These are phyloP conservation scores for Sesamia nonagrioides DNA, from an alignment of 1,140 invertebrate genomes.

Conservation along the genomic window DNA sequence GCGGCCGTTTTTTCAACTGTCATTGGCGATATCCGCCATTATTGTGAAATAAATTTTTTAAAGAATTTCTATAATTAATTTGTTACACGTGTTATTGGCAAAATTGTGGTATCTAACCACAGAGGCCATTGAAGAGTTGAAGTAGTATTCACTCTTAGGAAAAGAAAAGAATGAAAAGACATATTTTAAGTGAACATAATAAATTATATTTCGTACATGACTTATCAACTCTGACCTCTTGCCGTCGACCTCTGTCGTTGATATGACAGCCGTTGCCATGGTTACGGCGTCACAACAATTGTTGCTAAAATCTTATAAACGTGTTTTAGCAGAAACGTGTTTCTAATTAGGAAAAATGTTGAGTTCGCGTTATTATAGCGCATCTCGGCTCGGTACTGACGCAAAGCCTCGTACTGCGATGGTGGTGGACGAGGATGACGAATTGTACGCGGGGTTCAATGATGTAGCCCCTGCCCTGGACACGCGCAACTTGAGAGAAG, in stretches of 20 bases:
- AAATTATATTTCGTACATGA: neutral
- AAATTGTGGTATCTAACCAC: no score
- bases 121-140: no score
- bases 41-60: no score
- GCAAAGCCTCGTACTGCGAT: slow-evolving; percentile 71
- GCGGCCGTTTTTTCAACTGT: no score
- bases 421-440: slow-evolving; percentile 81
- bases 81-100: no score
- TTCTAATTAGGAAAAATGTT: slow-evolving; percentile 64
- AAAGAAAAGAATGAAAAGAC: no score
- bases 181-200: neutral
- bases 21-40: no score
- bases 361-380: slow-evolving; percentile 72
- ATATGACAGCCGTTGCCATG: slow-evolving; percentile 64
- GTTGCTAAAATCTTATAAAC: neutral
- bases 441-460: slow-evolving; percentile 82
- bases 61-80: no score
- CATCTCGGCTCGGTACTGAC: slow-evolving; percentile 69
- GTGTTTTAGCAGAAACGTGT: neutral
- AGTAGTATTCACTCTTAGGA: no score
- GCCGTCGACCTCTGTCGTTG: slow-evolving; percentile 14
- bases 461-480: slow-evolving; percentile 83
- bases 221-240: neutral
- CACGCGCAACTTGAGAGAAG: slow-evolving; percentile 77
- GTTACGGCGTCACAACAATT: slow-evolving; percentile 83